Conservation (phyloP, 2,888 invertebrate species). For the Sepioteuthis lessoniana region DNA sequence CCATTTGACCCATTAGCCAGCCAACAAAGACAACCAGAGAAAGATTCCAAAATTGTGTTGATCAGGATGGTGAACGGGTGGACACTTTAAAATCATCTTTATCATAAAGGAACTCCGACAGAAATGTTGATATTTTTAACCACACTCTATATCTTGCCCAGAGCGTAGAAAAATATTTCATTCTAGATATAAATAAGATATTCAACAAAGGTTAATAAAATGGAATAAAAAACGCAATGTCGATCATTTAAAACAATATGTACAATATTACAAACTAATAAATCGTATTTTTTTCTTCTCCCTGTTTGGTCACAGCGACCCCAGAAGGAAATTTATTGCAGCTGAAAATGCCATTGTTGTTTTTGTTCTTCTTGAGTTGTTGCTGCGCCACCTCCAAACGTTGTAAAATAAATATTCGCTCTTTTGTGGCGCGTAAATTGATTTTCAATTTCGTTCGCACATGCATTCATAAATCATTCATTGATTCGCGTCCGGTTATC, state of each 20-base stretch:
- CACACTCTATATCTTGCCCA: too few relatives aligned
- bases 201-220: too few relatives aligned
- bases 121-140: too few relatives aligned
- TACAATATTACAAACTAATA: not conserved
- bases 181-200: too few relatives aligned
- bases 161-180: too few relatives aligned
- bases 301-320: not conserved
- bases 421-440: not conserved
- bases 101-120: too few relatives aligned
- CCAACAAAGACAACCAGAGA: too few relatives aligned
- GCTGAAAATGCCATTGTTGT: not conserved
- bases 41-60: too few relatives aligned
- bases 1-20: too few relatives aligned
- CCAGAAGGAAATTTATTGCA: not conserved
- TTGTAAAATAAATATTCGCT: not conserved
- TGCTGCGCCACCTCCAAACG: not conserved
- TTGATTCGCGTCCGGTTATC: not conserved
- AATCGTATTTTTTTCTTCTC: not conserved
- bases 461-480: not conserved
- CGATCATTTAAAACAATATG: not conserved
- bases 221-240: too few relatives aligned
- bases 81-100: too few relatives aligned
- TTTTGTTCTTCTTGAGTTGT: not conserved
- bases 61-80: too few relatives aligned
- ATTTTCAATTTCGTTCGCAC: not conserved